Evolutionary conservation across 2,797 vertebrate genomes (phyloP).

Genomic region (Scyliorhinus canicula): DNA sequence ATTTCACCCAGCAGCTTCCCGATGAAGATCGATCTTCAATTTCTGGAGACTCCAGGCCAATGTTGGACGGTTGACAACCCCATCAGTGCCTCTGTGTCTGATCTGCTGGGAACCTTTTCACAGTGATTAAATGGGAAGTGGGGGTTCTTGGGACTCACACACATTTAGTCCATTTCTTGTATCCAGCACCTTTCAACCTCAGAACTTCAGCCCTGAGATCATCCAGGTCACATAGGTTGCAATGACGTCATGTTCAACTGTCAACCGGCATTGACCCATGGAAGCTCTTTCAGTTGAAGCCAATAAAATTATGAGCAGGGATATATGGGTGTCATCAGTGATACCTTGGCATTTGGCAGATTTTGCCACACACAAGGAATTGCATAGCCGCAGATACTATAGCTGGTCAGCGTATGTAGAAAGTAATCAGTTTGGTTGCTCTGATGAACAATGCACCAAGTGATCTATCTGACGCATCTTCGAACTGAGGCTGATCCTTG

Average conservation of each 20-base stretch:
- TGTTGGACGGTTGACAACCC: no score
- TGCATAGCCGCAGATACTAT: background rate
- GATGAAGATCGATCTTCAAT: no score
- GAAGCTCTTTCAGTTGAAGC: background rate
- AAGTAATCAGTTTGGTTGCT: background rate
- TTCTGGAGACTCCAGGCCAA: no score
- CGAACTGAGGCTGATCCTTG: background rate
- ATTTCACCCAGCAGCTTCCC: no score
- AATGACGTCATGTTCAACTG: no score
- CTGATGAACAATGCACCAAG: background rate
- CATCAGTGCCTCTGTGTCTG: no score
- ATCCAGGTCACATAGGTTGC: background rate
- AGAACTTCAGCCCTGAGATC: background rate
- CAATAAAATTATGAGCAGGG: background rate
- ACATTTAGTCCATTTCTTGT: background rate
- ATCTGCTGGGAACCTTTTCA: no score
- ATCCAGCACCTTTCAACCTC: background rate
- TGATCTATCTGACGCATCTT: background rate
- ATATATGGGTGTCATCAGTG: background rate
- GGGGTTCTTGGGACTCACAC: no score
- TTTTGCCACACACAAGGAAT: background rate
- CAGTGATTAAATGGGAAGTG: no score
- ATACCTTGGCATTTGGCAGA: background rate
- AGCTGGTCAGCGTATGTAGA: background rate
- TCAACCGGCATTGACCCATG: background rate